phyloP scores from a whole-genome alignment of 2,113 vertebrate genomes.

The Uria lomvia region DNA sequence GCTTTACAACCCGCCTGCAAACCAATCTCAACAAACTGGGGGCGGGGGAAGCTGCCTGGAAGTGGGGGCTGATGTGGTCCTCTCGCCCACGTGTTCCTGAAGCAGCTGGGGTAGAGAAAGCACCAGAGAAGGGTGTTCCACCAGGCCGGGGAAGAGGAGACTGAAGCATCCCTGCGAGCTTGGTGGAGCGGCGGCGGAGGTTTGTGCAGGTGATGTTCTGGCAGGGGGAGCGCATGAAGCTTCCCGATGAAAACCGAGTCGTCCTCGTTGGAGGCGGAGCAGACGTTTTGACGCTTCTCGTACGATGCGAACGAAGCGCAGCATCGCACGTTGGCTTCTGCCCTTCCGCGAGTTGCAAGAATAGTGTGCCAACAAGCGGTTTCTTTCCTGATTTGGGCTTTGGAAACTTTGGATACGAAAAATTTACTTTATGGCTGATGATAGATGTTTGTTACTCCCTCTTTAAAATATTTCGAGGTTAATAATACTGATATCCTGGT shows the following conservation, averaged over 20 bases:
- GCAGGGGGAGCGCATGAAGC: accelerated
- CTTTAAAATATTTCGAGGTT: neutral
- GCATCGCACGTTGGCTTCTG: neutral
- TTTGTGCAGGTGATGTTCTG: neutral
- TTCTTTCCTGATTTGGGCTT: neutral
- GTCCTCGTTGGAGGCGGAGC: neutral
- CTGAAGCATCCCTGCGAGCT: neutral
- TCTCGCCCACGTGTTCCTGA: neutral
- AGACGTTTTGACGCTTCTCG: neutral
- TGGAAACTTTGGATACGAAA: neutral
- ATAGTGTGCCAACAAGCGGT: neutral
- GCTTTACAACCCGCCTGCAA: neutral
- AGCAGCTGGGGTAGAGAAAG: neutral
- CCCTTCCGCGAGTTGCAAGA: neutral
- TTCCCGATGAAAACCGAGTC: neutral
- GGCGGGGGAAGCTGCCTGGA: neutral
- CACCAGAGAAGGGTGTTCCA: neutral
- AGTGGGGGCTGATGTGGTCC: neutral
- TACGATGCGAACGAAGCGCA: neutral
- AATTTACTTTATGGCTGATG: neutral
- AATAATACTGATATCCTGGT: neutral
- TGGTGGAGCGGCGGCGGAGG: neutral
- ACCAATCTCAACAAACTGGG: neutral
- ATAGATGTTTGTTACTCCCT: neutral
- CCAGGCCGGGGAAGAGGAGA: neutral